Evolutionary conservation across 1,140 invertebrate species (phyloP).

Genomic region (Macrostomum lignano): DNA sequence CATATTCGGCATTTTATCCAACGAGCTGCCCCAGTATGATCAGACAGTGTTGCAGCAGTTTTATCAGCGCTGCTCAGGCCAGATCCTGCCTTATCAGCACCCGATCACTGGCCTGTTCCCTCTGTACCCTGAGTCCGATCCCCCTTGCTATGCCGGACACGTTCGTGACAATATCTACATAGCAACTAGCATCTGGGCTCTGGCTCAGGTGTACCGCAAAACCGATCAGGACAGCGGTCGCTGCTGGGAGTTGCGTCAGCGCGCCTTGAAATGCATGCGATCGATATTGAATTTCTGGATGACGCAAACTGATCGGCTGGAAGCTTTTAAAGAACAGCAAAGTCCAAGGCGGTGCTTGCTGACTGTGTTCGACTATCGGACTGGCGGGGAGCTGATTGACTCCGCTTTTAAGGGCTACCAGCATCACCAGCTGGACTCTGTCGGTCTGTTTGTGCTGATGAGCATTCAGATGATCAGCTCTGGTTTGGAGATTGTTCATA

Average conservation of each 20-base stretch:
- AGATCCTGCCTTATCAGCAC: constrained; percentile 42
- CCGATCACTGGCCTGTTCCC: constrained; percentile 77
- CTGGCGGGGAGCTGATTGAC: constrained; percentile 47
- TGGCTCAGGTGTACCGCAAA: constrained; percentile 74
- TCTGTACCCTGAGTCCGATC: constrained; percentile 39
- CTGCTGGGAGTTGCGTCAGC: constrained; percentile 83
- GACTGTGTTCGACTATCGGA: constrained; percentile 70
- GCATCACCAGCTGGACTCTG: constrained; percentile 60
- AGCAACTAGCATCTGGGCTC: constrained; percentile 68
- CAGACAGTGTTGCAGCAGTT: too few relatives aligned
- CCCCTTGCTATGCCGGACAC: constrained; percentile 45
- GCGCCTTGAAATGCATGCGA: constrained; percentile 87
- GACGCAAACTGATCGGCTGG: constrained; percentile 47
- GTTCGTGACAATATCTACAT: constrained; percentile 83
- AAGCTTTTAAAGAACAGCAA: constrained; percentile 77
- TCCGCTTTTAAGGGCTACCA: constrained; percentile 70
- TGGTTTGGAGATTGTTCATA: constrained; percentile 96
- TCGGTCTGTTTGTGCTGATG: constrained; percentile 72
- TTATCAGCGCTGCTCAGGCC: too few relatives aligned
- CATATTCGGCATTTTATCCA: too few relatives aligned
- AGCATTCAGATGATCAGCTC: constrained; percentile 93
- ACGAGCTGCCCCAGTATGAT: too few relatives aligned
- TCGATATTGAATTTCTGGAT: constrained; percentile 92
- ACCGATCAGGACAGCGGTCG: constrained; percentile 93
- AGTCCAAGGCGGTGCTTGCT: constrained; percentile 60